Base-by-base conservation (phyloP, 2,888 invertebrate genomes). In the Rhyacophila evoluta region DNA sequence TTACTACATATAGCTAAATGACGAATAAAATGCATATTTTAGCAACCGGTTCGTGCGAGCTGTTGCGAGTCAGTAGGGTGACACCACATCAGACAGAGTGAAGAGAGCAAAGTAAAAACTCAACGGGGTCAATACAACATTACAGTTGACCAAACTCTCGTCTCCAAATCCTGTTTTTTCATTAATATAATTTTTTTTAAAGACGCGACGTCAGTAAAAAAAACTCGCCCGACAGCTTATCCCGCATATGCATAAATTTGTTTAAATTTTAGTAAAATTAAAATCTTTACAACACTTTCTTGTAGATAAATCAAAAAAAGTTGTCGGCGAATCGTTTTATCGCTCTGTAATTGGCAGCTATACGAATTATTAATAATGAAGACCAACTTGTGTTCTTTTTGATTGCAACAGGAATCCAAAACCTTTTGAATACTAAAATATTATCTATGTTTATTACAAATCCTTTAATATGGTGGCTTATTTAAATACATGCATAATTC, bases 141-240 rank as follows among this genome's bases (percentile, higher is more conserved):
- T 55, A 25, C 55, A 0, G 55, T 19, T 19, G 27, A 71, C 71
- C 74, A 77, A 74, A 67, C 69, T 72, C 75, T 41, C 41, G 11
- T 38, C 67, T 36, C 36, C 74, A 74, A 82, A 80, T 82, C 82
- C 82, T 82, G 82, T 82, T 82, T 82, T 33, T 79, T 75, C 70
- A 74, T 79, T 55, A 77, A 79, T 77, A 75, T 36, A 4, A 33
- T 33, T 33, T 33, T 55, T 72, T 27, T 72, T 19, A 39, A 39
- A 70, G 70, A 79, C 37, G 72, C 75, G 15, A 11, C 67, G 68
- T 41, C 41, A 36, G 25, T 19, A 29, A 78, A 80, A 81, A 78
- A 82, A 82, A 82, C 81, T 69, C 25, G 80, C 79, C 67, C 38
- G 73, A 75, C 81, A 41, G 78, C 80, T 79, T 80, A 39, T 38